Conservation (phyloP, 1,140 invertebrate species). For the Delia radicum region DNA sequence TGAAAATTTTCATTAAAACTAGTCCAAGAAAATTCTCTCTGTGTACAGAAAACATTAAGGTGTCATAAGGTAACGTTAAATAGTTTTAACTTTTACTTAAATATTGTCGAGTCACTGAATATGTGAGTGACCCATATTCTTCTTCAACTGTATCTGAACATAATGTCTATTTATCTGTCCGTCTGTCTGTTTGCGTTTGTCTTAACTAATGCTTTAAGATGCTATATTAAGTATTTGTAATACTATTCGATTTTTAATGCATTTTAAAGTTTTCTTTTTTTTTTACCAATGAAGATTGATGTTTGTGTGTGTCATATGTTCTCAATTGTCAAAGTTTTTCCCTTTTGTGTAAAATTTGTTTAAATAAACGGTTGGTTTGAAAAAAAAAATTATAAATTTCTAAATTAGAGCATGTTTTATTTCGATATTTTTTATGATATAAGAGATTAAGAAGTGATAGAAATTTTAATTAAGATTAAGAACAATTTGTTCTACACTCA, state of each 20-base stretch:
- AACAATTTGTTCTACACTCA: too few species aligned
- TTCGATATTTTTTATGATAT: too few species aligned
- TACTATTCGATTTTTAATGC: not conserved
- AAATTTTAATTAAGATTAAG: too few species aligned
- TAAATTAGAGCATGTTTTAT: too few species aligned
- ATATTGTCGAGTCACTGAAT: slow-evolving; percentile 14
- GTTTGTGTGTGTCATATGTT: not conserved
- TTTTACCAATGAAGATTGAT: slow-evolving; percentile 9
- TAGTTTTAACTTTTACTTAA: slow-evolving; percentile 15
- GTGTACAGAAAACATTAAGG: not conserved
- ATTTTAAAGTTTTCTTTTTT: not conserved
- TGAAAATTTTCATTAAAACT: too few species aligned
- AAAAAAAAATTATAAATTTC: too few species aligned
- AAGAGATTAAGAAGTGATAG: too few species aligned
- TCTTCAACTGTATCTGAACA: not conserved
- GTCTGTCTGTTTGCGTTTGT: not conserved
- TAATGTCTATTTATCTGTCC: not conserved
- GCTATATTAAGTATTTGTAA: not conserved
- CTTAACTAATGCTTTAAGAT: not conserved
- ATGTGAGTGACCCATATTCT: slow-evolving; percentile 3
- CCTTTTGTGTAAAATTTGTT: too few species aligned
- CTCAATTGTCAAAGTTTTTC: not conserved
- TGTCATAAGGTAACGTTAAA: slow-evolving; percentile 3
- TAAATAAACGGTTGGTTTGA: too few species aligned
- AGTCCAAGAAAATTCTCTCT: too few species aligned